A percentile compares a stretch with the other conserved stretches of the same genome.
Evolutionary conservation across 1,140 invertebrate genomes (phyloP).

Genomic region (Harpegnathos saltator): DNA sequence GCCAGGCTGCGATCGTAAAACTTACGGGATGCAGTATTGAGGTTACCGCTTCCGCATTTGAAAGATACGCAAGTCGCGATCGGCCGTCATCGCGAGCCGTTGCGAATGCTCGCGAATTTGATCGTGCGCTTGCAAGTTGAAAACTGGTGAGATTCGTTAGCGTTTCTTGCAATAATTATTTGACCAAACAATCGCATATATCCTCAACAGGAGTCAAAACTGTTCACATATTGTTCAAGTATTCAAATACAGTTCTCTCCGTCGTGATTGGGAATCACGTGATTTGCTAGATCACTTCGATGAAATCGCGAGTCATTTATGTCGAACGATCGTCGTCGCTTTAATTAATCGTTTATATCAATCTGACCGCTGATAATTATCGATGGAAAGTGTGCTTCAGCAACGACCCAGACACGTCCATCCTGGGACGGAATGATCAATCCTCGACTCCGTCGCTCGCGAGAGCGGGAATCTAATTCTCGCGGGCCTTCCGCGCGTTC

Average conservation of each 20-base stretch:
- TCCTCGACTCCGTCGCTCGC: neutral
- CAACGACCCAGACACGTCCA: neutral
- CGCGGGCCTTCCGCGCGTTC: neutral
- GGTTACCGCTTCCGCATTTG: constrained; percentile 49
- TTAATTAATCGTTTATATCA: too few species aligned
- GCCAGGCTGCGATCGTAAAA: constrained; percentile 20
- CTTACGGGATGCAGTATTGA: constrained; percentile 55
- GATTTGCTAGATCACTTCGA: too few species aligned
- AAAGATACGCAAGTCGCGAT: constrained; percentile 30
- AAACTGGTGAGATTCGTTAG: neutral
- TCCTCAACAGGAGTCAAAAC: too few species aligned
- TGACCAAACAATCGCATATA: too few species aligned
- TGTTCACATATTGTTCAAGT: too few species aligned
- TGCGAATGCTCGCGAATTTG: neutral
- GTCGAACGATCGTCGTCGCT: too few species aligned
- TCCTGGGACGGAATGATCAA: neutral
- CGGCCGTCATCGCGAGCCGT: constrained; percentile 5
- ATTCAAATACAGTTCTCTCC: too few species aligned
- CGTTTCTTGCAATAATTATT: too few species aligned
- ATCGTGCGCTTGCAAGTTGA: constrained; percentile 2
- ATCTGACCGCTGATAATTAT: neutral
- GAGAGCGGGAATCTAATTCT: neutral
- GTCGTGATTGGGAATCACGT: too few species aligned
- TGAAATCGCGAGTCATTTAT: neutral
- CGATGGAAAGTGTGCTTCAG: neutral